These are phyloP conservation scores for Andrena camellia DNA, from an alignment of 2,888 invertebrate genomes.

Conservation along the genomic window DNA sequence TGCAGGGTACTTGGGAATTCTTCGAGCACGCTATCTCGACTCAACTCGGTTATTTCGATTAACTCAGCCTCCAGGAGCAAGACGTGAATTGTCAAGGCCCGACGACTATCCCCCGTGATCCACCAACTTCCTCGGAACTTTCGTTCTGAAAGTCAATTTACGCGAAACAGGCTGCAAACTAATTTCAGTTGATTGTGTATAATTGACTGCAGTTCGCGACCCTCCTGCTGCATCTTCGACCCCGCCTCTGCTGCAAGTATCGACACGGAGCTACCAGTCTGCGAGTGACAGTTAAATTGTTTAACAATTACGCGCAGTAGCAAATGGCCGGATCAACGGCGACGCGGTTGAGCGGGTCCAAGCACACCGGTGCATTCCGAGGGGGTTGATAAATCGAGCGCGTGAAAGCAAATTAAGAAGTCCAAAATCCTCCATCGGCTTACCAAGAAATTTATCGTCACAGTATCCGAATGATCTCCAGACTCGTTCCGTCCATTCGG, in stretches of 20 bases:
- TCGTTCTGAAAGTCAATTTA: conserved; percentile 25
- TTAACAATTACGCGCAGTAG: conserved; percentile 32
- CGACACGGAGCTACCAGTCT: conserved; percentile 11
- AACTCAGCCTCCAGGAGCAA: background rate
- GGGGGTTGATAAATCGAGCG: background rate
- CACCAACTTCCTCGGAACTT: conserved; percentile 24
- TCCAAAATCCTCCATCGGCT: background rate
- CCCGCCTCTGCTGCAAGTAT: background rate
- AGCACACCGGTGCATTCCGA: background rate
- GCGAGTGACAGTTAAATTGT: conserved; percentile 35
- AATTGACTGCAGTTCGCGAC: conserved; percentile 27
- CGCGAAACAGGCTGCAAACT: conserved; percentile 17
- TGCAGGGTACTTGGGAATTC: background rate
- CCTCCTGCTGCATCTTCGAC: conserved; percentile 6
- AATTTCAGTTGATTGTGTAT: conserved; percentile 40
- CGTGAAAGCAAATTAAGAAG: background rate
- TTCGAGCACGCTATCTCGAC: background rate
- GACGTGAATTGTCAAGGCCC: conserved; percentile 1
- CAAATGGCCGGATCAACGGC: conserved; percentile 6
- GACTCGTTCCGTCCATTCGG: no score
- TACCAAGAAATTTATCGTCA: background rate
- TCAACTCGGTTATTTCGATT: conserved; percentile 10
- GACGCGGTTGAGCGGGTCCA: background rate
- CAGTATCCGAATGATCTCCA: no score
- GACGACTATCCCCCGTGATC: background rate